Percentiles rank a stretch among this genome's conserved stretches.
These are phyloP conservation scores for Choloepus hoffmanni DNA, from an alignment of 2,113 vertebrate genomes.

Conservation along the genomic window DNA sequence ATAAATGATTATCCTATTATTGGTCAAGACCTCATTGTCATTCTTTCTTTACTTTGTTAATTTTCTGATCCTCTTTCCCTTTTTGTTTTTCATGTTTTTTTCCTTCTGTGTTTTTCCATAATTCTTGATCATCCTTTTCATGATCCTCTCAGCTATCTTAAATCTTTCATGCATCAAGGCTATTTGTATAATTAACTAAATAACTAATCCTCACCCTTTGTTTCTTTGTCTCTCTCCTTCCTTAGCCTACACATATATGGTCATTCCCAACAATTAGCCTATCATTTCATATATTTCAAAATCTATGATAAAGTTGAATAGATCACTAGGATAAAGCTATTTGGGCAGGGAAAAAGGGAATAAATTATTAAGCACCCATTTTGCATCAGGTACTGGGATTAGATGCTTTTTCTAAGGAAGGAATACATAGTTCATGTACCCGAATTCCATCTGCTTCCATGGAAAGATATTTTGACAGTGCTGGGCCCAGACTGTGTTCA, in stretches of 20 bases:
- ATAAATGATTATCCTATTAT: neutral
- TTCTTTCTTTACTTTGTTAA: neutral
- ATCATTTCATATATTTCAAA: neutral
- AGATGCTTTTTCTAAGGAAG: neutral
- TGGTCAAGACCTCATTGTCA: neutral
- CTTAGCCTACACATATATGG: neutral
- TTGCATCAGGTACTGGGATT: neutral
- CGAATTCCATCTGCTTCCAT: neutral
- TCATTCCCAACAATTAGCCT: neutral
- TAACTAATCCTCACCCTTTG: neutral
- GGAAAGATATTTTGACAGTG: neutral
- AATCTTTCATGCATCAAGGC: neutral
- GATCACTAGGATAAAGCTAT: neutral
- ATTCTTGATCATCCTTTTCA: neutral
- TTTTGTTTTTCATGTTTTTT: neutral
- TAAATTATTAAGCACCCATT: neutral
- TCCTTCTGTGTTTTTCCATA: neutral
- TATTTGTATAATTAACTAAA: neutral
- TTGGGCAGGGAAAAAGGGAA: slow-evolving; percentile 34
- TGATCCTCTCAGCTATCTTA: neutral
- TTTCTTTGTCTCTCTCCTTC: neutral
- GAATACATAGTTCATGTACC: neutral
- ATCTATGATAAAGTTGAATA: neutral
- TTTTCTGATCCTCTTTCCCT: neutral
- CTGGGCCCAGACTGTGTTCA: neutral